Evolutionary conservation across 2,113 vertebrate genomes (phyloP), one percentile per base, ranked within the genome.

Genomic region (Hiodon alosoides): DNA sequence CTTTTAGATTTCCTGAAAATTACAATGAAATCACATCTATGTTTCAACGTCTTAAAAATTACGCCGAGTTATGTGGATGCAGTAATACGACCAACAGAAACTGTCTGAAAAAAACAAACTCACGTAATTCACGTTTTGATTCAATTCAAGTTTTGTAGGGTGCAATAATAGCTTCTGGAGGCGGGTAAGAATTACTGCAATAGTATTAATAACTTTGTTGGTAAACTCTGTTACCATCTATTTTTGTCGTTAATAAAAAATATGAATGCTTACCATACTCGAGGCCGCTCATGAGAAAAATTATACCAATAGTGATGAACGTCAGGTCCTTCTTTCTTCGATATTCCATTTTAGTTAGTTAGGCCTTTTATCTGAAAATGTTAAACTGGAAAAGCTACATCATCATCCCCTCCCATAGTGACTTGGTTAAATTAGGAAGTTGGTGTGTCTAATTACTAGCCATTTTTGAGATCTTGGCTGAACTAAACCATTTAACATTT

Each of bases 251-350:
- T 8, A 9, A 67, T n/a, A 0, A 51, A 17, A 57, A 0, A 10
- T 46, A 48, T 51, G 4, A 10, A 47, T 2, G 50, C 85, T 87
- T 72, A 94, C 93, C 93, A 78, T 94, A 94, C 77, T 94, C 92
- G 60, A 94, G 86, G 2, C 93, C 93, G 68, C 90, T 93, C 0
- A 93, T 81, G 16, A 94, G 85, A 77, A 93, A 94, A 31, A 94
- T 81, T 0, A 94, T 81, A 10, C 92, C 92, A 4, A 93, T 91
- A 3, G 88, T 89, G 65, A 88, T 72, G 75, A 87, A 90, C 1
- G 92, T 93, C 71, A 90, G 75, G 61, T 86, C 92, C 80, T 71
- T 90, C 75, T 88, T 90, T 11, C 87, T 81, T 51, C 80, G 80
- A 48, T 79, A 13, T 71, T 92, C 90, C 92, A 92, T 90, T 17